Evolutionary conservation across 2,888 invertebrate species (phyloP).

Genomic region (Drosophila ezoana): DNA sequence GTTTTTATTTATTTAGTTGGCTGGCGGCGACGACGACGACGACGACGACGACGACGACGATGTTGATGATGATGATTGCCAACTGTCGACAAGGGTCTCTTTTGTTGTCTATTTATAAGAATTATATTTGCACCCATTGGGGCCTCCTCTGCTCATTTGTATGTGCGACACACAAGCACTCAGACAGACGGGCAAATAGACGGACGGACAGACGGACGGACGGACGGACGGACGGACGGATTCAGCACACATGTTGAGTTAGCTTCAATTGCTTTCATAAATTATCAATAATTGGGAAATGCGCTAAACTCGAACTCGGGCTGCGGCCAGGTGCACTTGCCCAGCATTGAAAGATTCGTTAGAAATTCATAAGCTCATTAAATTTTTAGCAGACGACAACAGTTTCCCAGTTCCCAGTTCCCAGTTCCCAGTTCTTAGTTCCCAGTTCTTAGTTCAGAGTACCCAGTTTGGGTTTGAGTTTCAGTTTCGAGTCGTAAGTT

Average conservation of each 20-base stretch:
- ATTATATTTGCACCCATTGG: slow-evolving; percentile 74
- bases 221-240: slow-evolving; percentile 8
- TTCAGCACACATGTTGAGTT: slow-evolving; percentile 51
- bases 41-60: slow-evolving; percentile 21
- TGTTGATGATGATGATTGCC: slow-evolving; percentile 63
- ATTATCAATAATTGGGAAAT: slow-evolving; percentile 73
- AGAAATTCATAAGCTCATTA: slow-evolving; percentile 77
- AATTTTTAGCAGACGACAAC: slow-evolving; percentile 65
- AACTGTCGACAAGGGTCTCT: slow-evolving; percentile 76
- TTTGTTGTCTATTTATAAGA: slow-evolving; percentile 77
- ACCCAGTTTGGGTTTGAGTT: not conserved
- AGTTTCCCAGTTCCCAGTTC: slow-evolving; percentile 22
- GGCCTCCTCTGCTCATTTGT: slow-evolving; percentile 62
- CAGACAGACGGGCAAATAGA: slow-evolving; percentile 11
- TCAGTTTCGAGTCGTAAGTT: slow-evolving; percentile 37
- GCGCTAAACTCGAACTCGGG: slow-evolving; percentile 4
- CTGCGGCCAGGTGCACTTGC: slow-evolving; percentile 31
- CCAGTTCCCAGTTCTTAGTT: slow-evolving; percentile 11
- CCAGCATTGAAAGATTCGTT: slow-evolving; percentile 42
- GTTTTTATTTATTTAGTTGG: slow-evolving; percentile 71
- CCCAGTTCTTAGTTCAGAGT: slow-evolving; percentile 5
- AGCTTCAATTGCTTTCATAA: slow-evolving; percentile 68
- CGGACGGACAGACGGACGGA: slow-evolving; percentile 13
- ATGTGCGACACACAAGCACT: slow-evolving; percentile 38
- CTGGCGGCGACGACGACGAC: slow-evolving; percentile 16